Evolutionary conservation across 2,797 vertebrate species (phyloP), one percentile per base, ranked within the genome.

Genomic region (Characodon lateralis): DNA sequence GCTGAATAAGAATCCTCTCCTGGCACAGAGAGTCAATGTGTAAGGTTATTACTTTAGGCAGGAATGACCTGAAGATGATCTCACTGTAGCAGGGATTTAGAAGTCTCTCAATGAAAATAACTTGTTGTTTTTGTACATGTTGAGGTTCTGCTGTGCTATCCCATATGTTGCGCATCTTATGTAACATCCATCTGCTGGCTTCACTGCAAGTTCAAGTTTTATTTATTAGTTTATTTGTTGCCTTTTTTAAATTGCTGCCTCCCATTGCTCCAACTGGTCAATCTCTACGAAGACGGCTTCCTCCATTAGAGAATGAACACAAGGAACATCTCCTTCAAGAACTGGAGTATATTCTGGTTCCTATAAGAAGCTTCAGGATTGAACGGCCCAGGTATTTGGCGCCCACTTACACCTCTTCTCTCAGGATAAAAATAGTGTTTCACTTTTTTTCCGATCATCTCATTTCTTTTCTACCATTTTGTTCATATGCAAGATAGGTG

Each of bases 31-130:
- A 24, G 65, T 24, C 65, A 4, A n/a, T 43, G 65, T n/a, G n/a
- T 46, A 68, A 68, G 39, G 41, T 68, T 46, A 68, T 69, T 68
- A 39, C 65, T 68, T 46, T 16, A n/a, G 65, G 65, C 65, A 46
- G 65, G 22, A 46, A 46, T 68, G 65, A 68, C 41, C 65, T n/a
- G 22, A 68, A 46, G 65, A 2, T 12, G 39, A 68, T 41, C 65
- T 68, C 65, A 14, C 41, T 46, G 65, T 22, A 68, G 65, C 12
- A 68, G 56, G 24, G 56, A 24, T 58, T 58, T 58, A 58, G 56
- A n/a, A 68, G 39, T 68, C 65, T 65, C 61, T 68, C 39, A 46
- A n/a, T 20, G 5, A 46, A 46, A 68, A 35, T 39, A 46, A 46
- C 41, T 14, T 43, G 22, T 39, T 68, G 39, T 22, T 68, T 68